phyloP scores from a whole-genome alignment of 1,140 invertebrate species.

The Arion vulgaris region DNA sequence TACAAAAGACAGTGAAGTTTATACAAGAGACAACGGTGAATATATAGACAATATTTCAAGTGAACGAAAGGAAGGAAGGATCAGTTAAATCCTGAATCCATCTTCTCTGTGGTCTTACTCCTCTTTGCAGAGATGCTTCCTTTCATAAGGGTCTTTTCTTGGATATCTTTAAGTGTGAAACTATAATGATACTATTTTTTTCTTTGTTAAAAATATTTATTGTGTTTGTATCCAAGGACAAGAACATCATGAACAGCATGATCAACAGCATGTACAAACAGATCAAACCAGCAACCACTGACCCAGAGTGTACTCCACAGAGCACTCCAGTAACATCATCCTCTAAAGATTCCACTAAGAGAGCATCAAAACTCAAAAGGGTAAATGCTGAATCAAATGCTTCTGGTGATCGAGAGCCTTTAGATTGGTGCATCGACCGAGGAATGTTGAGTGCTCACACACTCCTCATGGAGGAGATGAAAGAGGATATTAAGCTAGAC shows the following conservation, averaged over 20 bases:
- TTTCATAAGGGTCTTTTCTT: too few species aligned
- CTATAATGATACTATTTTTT: too few species aligned
- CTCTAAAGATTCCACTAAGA: background rate
- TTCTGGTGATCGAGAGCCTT: background rate
- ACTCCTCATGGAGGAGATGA: background rate
- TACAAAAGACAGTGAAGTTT: too few species aligned
- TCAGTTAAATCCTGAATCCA: too few species aligned
- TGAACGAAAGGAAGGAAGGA: too few species aligned
- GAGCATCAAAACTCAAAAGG: background rate
- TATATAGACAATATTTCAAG: too few species aligned
- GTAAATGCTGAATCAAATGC: background rate
- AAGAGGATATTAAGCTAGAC: background rate
- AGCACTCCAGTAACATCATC: background rate
- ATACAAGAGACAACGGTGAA: too few species aligned
- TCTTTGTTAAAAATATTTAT: too few species aligned
- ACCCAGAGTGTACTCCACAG: background rate
- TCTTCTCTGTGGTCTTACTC: too few species aligned
- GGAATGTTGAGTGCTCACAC: background rate
- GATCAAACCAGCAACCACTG: background rate
- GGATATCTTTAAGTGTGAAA: too few species aligned
- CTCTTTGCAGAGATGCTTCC: too few species aligned
- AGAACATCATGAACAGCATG: slow-evolving; percentile 40
- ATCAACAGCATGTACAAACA: slow-evolving; percentile 35
- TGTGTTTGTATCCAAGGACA: slow-evolving; percentile 35
- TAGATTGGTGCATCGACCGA: slow-evolving; percentile 12